Percentiles rank a stretch among this genome's conserved stretches.
phyloP scores from a whole-genome alignment of 1,140 invertebrate genomes.

The Drosophila pandora region DNA sequence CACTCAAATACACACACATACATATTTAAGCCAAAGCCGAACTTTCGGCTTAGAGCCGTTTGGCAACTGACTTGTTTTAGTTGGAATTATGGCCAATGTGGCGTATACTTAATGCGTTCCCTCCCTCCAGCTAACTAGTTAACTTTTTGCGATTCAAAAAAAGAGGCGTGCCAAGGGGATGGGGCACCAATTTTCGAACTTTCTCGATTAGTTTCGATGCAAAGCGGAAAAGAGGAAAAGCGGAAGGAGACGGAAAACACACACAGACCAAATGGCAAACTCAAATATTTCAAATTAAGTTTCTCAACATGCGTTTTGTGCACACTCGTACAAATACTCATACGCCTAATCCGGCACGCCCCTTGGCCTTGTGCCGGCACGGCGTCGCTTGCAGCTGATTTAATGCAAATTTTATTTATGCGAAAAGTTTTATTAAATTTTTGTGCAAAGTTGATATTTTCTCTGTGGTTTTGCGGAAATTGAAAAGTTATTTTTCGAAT shows the following conservation, averaged over 20 bases:
- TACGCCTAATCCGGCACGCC: conserved; percentile 58
- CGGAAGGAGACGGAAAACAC: conserved; percentile 57
- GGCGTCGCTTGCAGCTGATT: conserved; percentile 76
- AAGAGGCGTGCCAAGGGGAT: conserved; percentile 6
- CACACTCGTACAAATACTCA: conserved; percentile 40
- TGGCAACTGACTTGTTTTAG: conserved; percentile 34
- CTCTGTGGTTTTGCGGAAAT: conserved; percentile 82
- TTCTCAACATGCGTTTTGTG: conserved; percentile 79
- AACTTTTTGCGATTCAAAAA: conserved; percentile 65
- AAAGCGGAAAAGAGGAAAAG: conserved; percentile 45
- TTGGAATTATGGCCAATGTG: conserved; percentile 52
- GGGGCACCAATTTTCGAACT: conserved; percentile 74
- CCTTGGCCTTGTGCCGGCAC: conserved; percentile 15
- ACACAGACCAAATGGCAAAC: conserved; percentile 72
- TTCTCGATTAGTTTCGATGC: conserved; percentile 79
- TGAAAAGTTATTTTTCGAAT: conserved; percentile 82
- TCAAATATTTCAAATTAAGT: conserved; percentile 83
- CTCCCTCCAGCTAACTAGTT: conserved; percentile 53
- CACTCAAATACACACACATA: conserved; percentile 34
- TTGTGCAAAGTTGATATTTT: conserved; percentile 82
- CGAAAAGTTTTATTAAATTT: conserved; percentile 83
- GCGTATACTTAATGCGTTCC: conserved; percentile 65
- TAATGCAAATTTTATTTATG: conserved; percentile 83
- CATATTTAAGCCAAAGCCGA: conserved; percentile 39
- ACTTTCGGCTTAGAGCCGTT: conserved; percentile 43